Evolutionary conservation across 37 sponge, comb jelly and placozoan species (phyloP).

Genomic region (Aplysina aerophoba): DNA sequence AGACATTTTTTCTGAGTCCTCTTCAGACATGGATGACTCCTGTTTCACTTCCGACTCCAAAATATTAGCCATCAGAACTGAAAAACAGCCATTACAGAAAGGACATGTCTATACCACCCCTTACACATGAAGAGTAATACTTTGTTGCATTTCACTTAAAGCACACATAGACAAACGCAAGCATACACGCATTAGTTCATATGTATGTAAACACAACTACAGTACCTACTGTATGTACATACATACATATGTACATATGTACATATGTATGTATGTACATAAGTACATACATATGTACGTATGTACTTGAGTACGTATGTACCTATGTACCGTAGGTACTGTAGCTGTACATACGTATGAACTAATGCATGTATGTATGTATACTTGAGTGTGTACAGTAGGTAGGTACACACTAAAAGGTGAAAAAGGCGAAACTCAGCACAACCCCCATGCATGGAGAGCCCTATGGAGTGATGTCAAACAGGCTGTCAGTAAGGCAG

Average conservation of each 20-base stretch:
- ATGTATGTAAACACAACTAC: constrained; percentile 10
- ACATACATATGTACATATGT: constrained; percentile 36
- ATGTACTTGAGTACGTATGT: not conserved
- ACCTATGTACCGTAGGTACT: constrained; percentile 2
- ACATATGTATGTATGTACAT: constrained; percentile 32
- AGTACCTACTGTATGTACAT: too few relatives aligned
- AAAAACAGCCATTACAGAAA: too few relatives aligned
- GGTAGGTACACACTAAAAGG: too few relatives aligned
- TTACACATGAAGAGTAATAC: too few relatives aligned
- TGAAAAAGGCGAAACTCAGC: too few relatives aligned
- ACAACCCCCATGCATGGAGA: too few relatives aligned
- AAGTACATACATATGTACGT: constrained; percentile 37
- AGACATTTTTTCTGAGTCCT: too few relatives aligned
- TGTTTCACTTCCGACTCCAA: constrained; percentile 22
- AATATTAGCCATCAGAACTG: constrained; percentile 12
- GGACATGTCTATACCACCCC: not conserved
- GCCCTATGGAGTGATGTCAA: too few relatives aligned
- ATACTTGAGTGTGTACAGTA: constrained; percentile 1
- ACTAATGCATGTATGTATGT: constrained; percentile 31
- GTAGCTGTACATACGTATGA: not conserved
- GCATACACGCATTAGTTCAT: not conserved
- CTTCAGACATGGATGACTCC: not conserved
- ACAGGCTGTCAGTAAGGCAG: too few relatives aligned
- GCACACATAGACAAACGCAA: too few relatives aligned
- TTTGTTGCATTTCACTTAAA: too few relatives aligned